A percentile compares a stretch with the other conserved stretches of the same genome.
These are phyloP conservation scores for Platerodrilus igneus DNA, from an alignment of 2,888 invertebrate species.

Conservation along the genomic window DNA sequence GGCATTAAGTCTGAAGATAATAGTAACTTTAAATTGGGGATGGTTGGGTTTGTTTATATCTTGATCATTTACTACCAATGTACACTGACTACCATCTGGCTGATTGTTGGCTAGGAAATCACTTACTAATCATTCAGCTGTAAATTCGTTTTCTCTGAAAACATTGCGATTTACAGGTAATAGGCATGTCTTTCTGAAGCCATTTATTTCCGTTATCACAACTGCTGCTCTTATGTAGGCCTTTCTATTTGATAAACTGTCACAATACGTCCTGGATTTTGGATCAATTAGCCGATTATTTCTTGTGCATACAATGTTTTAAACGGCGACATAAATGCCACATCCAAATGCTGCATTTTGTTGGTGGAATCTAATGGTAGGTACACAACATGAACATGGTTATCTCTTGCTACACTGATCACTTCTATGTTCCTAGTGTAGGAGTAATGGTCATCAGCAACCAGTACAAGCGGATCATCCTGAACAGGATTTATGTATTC, in stretches of 20 bases:
- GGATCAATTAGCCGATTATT: slow-evolving; percentile 24
- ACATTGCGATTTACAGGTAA: no score
- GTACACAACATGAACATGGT: slow-evolving; percentile 32
- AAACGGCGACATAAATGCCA: slow-evolving; percentile 26
- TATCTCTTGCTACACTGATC: slow-evolving; percentile 15
- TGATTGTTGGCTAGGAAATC: no score
- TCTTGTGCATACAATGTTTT: slow-evolving; percentile 30
- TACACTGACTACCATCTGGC: no score
- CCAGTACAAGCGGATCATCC: slow-evolving; percentile 4
- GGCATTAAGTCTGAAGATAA: no score
- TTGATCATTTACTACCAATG: background rate
- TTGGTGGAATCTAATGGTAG: slow-evolving; percentile 36
- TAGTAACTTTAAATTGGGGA: no score
- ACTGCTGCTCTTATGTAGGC: no score
- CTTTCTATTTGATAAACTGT: slow-evolving; percentile 29
- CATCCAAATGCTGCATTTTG: slow-evolving; percentile 33
- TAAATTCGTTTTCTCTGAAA: no score
- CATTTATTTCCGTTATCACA: no score
- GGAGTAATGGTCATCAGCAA: slow-evolving; percentile 19
- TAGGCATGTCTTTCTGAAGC: no score
- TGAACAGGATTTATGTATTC: slow-evolving; percentile 25
- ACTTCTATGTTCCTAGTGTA: slow-evolving; percentile 20
- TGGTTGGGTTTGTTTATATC: background rate
- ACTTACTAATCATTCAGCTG: no score
- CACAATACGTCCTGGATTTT: slow-evolving; percentile 30